Evolutionary conservation across 1,140 invertebrate genomes (phyloP).

Genomic region (Contarinia nasturtii): DNA sequence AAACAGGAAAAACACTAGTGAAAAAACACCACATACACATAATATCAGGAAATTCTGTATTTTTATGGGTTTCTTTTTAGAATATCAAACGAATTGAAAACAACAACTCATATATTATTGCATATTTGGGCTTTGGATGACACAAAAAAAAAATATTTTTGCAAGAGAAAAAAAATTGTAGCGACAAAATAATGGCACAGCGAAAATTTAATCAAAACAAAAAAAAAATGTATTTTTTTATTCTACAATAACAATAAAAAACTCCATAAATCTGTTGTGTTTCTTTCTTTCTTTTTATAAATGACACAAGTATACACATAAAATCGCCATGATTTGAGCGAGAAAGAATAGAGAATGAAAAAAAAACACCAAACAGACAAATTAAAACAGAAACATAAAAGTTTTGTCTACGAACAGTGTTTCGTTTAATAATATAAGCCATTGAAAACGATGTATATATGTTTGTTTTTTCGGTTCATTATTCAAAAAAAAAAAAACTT

Average conservation of each 20-base stretch:
- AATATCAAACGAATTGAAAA: conserved; percentile 1
- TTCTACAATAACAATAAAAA: background rate
- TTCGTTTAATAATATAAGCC: too few relatives aligned
- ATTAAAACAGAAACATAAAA: too few relatives aligned
- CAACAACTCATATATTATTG: conserved; percentile 1
- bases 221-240: conserved; percentile 2
- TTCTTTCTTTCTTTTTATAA: too few relatives aligned
- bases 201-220: conserved; percentile 2
- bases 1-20: background rate
- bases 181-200: background rate
- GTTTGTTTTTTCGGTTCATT: too few relatives aligned
- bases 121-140: background rate
- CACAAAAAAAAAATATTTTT: background rate
- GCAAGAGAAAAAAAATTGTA: background rate
- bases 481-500: too few relatives aligned
- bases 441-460: too few relatives aligned
- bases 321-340: too few relatives aligned
- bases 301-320: too few relatives aligned
- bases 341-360: too few relatives aligned
- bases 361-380: too few relatives aligned
- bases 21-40: conserved; percentile 1
- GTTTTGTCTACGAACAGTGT: too few relatives aligned
- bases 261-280: too few relatives aligned
- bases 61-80: background rate
- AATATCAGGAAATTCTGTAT: background rate